Conservation (phyloP, 2,888 invertebrate species). For the Ichneumon xanthorius region DNA sequence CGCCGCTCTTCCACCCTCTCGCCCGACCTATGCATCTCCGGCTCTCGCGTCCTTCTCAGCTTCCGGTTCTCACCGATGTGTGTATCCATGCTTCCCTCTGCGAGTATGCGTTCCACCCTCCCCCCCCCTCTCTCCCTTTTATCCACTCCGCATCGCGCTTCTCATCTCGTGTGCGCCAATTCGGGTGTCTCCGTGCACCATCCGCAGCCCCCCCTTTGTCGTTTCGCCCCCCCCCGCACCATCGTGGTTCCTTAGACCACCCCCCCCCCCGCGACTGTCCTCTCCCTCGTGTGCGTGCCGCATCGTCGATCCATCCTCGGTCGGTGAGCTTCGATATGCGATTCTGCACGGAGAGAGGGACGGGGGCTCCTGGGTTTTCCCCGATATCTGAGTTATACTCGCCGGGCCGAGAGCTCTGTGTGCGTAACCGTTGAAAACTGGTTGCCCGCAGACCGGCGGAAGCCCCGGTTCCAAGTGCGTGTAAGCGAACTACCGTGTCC, state of each 20-base stretch:
- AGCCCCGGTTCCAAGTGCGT: slow-evolving; percentile 27
- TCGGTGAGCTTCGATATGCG: slow-evolving; percentile 1
- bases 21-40: slow-evolving; percentile 18
- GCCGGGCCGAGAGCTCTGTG: neutral
- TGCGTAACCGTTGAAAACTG: slow-evolving; percentile 14
- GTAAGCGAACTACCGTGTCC: slow-evolving; percentile 4
- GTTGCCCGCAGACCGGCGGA: neutral
- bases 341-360: neutral
- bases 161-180: slow-evolving; percentile 26
- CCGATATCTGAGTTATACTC: slow-evolving; percentile 8
- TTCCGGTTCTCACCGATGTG: slow-evolving; percentile 36
- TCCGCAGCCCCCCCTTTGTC: neutral
- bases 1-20: neutral
- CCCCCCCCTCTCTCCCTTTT: slow-evolving; percentile 16
- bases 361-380: neutral
- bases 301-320: neutral
- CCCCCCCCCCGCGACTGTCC: slow-evolving; percentile 44
- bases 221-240: slow-evolving; percentile 17
- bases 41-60: slow-evolving; percentile 36
- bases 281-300: slow-evolving; percentile 38
- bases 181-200: slow-evolving; percentile 29
- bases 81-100: neutral
- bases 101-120: slow-evolving; percentile 26
- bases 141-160: slow-evolving; percentile 44
- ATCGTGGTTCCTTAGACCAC: slow-evolving; percentile 31